These are phyloP conservation scores for Ceyx melanurus DNA, from an alignment of 2,113 vertebrate species.

Conservation along the genomic window DNA sequence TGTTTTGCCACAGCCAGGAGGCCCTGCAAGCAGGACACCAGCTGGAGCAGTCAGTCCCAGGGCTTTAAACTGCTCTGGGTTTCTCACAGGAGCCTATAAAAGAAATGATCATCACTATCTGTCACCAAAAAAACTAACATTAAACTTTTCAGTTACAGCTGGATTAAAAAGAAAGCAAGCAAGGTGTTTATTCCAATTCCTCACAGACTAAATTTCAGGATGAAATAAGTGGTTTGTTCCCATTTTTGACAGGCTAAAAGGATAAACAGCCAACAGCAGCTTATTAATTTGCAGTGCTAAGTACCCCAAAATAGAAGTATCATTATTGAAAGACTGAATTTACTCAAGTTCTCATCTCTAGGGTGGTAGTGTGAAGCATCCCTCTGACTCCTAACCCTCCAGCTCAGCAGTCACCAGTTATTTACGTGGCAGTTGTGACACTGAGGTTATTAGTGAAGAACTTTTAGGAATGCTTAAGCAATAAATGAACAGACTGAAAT, in stretches of 20 bases:
- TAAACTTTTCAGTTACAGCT: background rate
- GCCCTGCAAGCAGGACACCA: conserved; percentile 93
- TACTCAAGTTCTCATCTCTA: background rate
- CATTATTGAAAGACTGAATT: background rate
- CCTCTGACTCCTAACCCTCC: background rate
- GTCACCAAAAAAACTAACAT: background rate
- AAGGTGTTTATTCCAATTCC: background rate
- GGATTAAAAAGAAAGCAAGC: background rate
- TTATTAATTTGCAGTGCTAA: background rate
- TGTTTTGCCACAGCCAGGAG: conserved; percentile 96
- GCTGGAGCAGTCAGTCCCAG: conserved; percentile 89
- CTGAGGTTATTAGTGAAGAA: background rate
- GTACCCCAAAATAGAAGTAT: background rate
- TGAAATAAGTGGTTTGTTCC: background rate
- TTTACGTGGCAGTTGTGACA: background rate
- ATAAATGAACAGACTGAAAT: background rate
- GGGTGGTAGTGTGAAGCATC: background rate
- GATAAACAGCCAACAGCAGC: background rate
- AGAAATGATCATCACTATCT: background rate
- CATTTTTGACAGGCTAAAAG: background rate
- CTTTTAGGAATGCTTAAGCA: background rate
- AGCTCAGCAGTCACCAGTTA: background rate
- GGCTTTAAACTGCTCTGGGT: conserved; percentile 87
- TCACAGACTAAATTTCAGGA: background rate
- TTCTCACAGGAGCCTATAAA: conserved; percentile 87